Conservation (phyloP, 2,113 vertebrate genomes). For the Crotophaga sulcirostris region DNA sequence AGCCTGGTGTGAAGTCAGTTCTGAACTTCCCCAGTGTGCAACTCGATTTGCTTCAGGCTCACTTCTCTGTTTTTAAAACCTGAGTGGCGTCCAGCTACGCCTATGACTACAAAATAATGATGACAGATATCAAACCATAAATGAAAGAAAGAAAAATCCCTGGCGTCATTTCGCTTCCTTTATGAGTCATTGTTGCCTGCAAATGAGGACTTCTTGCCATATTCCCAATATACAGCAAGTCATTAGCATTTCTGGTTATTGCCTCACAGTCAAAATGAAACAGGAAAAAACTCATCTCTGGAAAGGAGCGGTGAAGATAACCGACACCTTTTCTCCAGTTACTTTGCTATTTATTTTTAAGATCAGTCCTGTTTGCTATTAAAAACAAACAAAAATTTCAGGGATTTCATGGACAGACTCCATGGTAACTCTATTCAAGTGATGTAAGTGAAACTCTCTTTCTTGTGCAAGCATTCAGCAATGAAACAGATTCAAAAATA, state of each 20-base stretch:
- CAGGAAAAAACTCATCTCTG: not conserved
- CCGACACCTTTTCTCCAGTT: not conserved
- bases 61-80: not conserved
- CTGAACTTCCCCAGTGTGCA: not conserved
- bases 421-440: not conserved
- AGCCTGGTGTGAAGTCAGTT: not conserved
- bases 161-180: not conserved
- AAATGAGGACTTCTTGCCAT: not conserved
- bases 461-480: not conserved
- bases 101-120: not conserved
- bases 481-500: not conserved
- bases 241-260: not conserved
- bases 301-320: not conserved
- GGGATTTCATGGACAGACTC: not conserved
- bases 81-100: not conserved
- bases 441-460: not conserved
- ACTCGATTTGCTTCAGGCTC: not conserved
- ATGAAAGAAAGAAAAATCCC: not conserved
- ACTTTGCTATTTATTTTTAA: not conserved
- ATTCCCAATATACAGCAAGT: not conserved
- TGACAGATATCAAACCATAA: slow-evolving; percentile 8
- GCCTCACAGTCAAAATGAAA: not conserved
- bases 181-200: not conserved
- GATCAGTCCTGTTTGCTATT: not conserved
- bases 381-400: not conserved